phyloP scores from a whole-genome alignment of 2,888 invertebrate species.

The Drosophila greeni region DNA sequence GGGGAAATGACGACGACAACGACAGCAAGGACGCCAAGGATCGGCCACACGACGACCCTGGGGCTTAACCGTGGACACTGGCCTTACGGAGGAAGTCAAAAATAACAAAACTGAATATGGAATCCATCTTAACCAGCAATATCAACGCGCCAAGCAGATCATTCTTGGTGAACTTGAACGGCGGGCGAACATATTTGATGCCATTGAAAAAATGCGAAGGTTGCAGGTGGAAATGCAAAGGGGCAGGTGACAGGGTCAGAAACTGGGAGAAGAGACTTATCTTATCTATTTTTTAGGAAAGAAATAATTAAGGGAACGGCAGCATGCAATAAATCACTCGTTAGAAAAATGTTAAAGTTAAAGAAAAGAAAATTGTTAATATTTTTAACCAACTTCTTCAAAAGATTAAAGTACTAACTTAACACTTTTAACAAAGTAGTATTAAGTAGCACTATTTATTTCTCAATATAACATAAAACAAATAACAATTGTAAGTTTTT shows the following conservation, averaged over 20 bases:
- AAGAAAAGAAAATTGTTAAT: no score
- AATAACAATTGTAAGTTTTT: not conserved
- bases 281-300: constrained; percentile 4
- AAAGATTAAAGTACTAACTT: not conserved
- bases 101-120: constrained; percentile 13
- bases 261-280: not conserved
- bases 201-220: constrained; percentile 11
- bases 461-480: no score
- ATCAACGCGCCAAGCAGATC: constrained; percentile 2
- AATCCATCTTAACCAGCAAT: not conserved
- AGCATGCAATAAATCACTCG: constrained; percentile 2
- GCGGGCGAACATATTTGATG: constrained; percentile 1
- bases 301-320: not conserved
- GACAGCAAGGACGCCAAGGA: not conserved
- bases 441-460: not conserved
- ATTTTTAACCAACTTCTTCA: not conserved
- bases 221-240: constrained; percentile 1
- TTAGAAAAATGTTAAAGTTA: not conserved
- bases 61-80: constrained; percentile 18
- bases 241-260: not conserved
- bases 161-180: constrained; percentile 31
- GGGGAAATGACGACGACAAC: constrained; percentile 3
- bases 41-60: constrained; percentile 57
- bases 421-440: not conserved
- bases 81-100: constrained; percentile 14